Evolutionary conservation across 2,888 invertebrate species (phyloP).

Genomic region (Caenorhabditis sp.): DNA sequence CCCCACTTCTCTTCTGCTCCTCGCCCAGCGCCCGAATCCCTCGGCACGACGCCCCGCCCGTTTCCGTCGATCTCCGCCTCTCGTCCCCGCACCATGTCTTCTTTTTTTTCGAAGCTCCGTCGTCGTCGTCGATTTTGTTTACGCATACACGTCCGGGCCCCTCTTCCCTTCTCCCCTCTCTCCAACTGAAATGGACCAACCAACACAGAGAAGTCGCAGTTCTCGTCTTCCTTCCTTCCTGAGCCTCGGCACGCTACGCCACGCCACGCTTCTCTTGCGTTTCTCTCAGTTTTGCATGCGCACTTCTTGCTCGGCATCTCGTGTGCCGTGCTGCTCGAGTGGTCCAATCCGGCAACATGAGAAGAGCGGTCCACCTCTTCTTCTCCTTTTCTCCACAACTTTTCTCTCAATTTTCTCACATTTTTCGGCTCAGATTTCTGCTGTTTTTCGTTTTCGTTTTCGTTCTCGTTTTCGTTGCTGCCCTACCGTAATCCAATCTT

Average conservation of each 20-base stretch:
- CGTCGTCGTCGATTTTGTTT: conserved; percentile 45
- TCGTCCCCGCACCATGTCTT: conserved; percentile 23
- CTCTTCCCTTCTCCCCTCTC: no score
- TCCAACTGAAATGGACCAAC: conserved; percentile 35
- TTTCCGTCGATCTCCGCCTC: conserved; percentile 39
- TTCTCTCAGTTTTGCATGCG: no score
- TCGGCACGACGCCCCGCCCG: conserved; percentile 22
- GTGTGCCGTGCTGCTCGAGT: no score
- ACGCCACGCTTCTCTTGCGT: no score
- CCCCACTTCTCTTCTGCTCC: background rate
- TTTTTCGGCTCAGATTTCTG: no score
- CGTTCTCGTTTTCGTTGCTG: background rate
- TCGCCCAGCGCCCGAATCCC: background rate
- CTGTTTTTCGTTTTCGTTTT: no score
- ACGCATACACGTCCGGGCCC: conserved; percentile 41
- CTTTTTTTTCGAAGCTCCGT: background rate
- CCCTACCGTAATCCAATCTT: background rate
- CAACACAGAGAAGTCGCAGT: conserved; percentile 14
- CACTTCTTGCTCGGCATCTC: no score
- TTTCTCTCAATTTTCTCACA: background rate
- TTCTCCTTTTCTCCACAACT: background rate
- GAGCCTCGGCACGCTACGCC: background rate
- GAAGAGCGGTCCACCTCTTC: background rate
- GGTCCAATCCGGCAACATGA: no score
- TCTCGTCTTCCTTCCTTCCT: background rate